Conservation (phyloP, 2,888 invertebrate species). For the Esperia sulphurella region DNA sequence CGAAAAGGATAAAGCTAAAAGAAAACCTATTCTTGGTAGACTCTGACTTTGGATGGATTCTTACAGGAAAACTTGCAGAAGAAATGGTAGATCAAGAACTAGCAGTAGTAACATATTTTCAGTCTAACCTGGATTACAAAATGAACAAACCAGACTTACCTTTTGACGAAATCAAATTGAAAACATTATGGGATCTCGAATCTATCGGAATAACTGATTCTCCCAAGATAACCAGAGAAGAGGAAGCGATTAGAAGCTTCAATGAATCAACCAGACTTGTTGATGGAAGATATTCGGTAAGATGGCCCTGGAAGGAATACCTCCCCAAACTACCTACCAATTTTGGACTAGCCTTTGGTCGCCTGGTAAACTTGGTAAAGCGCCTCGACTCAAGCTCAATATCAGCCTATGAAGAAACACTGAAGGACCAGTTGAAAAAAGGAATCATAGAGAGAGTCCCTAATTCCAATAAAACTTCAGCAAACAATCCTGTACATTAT, state of each 20-base stretch:
- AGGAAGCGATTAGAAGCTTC: not conserved
- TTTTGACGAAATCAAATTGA: not conserved
- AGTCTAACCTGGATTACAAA: too few relatives aligned
- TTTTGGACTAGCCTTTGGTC: constrained; percentile 11
- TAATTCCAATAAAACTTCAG: too few relatives aligned
- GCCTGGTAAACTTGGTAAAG: not conserved
- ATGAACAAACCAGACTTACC: not conserved
- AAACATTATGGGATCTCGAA: not conserved
- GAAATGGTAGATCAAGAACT: not conserved
- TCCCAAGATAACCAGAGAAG: constrained; percentile 1
- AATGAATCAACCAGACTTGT: not conserved
- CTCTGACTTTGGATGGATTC: not conserved
- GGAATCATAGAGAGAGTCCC: constrained; percentile 3
- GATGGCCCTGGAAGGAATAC: constrained; percentile 13
- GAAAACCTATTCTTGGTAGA: not conserved
- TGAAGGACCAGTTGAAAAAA: not conserved
- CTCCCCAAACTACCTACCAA: constrained; percentile 11
- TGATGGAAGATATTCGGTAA: constrained; percentile 6
- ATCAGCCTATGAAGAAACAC: not conserved
- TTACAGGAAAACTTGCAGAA: not conserved
- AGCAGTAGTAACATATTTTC: not conserved
- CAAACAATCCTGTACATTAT: not conserved
- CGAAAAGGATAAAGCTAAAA: not conserved
- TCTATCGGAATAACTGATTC: constrained; percentile 4
- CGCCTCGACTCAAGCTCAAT: not conserved